Conservation (phyloP, 2,113 vertebrate species). For the Nicator chloris region DNA sequence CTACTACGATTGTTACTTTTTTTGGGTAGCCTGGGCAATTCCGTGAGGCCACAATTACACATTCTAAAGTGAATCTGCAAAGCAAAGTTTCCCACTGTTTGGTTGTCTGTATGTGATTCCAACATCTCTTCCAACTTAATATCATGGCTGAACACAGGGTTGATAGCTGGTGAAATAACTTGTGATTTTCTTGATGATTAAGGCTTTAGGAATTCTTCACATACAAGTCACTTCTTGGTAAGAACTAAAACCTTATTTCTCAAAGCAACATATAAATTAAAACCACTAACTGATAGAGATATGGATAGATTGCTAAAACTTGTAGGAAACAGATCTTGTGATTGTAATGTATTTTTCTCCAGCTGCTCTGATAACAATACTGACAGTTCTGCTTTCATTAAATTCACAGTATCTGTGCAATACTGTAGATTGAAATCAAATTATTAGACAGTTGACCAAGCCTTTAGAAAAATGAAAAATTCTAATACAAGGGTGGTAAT, state of each 20-base stretch:
- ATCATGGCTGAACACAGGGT: neutral
- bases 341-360: neutral
- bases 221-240: neutral
- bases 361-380: neutral
- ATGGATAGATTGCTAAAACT: neutral
- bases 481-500: neutral
- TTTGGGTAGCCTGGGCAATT: neutral
- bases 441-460: neutral
- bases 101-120: neutral
- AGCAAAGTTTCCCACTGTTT: neutral
- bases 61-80: neutral
- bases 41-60: neutral
- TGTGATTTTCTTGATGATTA: neutral
- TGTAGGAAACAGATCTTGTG: neutral
- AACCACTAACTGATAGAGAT: neutral
- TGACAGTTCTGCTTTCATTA: neutral
- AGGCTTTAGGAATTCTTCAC: neutral
- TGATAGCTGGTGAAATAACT: neutral
- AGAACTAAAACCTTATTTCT: neutral
- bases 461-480: neutral
- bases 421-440: neutral
- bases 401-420: neutral
- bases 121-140: neutral
- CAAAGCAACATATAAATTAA: neutral
- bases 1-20: neutral